These are phyloP conservation scores for Pterostichus niger DNA, from an alignment of 2,888 invertebrate species.

Conservation along the genomic window DNA sequence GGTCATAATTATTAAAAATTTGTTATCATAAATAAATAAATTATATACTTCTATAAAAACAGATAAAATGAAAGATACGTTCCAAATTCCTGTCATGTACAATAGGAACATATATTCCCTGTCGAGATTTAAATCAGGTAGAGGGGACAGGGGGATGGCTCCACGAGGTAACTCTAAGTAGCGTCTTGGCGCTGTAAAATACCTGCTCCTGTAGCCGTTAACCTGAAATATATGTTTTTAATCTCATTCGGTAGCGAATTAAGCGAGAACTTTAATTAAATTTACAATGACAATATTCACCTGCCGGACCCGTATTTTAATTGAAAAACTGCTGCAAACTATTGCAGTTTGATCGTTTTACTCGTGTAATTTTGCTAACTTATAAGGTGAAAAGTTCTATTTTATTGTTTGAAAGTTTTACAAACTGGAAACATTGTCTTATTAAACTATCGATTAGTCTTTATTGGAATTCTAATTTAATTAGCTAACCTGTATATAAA, in stretches of 20 bases:
- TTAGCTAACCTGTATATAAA: too few species aligned
- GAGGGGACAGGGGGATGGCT: background rate
- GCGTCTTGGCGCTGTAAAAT: conserved; percentile 40
- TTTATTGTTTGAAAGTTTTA: too few species aligned
- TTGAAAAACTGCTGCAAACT: conserved; percentile 35
- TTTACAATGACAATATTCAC: conserved; percentile 65
- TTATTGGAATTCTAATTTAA: too few species aligned
- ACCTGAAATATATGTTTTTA: conserved; percentile 65
- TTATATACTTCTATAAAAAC: too few species aligned
- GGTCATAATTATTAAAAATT: too few species aligned
- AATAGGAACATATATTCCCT: conserved; percentile 37
- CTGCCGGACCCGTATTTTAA: conserved; percentile 27
- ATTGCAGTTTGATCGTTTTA: background rate
- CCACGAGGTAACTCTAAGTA: background rate
- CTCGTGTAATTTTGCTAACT: background rate
- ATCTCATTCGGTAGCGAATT: conserved; percentile 64
- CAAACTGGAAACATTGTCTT: too few species aligned
- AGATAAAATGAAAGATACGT: too few species aligned
- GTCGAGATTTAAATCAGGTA: conserved; percentile 55
- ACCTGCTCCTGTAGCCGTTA: conserved; percentile 20
- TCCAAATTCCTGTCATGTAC: conserved; percentile 14
- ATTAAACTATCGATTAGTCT: too few species aligned
- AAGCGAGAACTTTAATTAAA: conserved; percentile 57
- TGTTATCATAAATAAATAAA: too few species aligned
- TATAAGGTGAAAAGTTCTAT: too few species aligned